Evolutionary conservation across 2,113 vertebrate genomes (phyloP).

Genomic region (Mus spicilegus): DNA sequence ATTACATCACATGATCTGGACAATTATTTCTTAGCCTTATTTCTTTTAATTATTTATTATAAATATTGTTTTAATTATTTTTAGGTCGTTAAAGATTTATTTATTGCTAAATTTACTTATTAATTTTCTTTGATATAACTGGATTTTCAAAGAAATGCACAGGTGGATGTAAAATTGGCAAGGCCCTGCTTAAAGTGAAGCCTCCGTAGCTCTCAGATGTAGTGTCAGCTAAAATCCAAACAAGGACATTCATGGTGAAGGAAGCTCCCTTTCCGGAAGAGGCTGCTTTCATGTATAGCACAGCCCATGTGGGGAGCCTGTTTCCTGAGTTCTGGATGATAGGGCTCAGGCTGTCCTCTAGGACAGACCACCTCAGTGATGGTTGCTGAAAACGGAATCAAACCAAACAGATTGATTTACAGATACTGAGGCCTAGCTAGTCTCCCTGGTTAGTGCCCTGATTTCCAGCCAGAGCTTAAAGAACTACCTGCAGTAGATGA

Average conservation of each 20-base stretch:
- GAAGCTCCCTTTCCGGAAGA: not conserved
- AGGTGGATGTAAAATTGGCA: not conserved
- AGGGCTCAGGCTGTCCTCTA: not conserved
- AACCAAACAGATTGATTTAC: not conserved
- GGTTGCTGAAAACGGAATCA: not conserved
- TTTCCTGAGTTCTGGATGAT: not conserved
- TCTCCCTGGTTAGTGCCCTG: not conserved
- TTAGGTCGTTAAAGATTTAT: not conserved
- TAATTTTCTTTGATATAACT: not conserved
- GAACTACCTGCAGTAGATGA: not conserved
- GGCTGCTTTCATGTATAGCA: not conserved
- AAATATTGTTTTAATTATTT: not conserved
- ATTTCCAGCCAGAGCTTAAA: not conserved
- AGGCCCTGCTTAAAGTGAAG: not conserved
- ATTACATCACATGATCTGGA: not conserved
- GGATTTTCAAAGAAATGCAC: not conserved
- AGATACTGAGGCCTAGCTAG: not conserved
- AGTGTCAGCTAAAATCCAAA: not conserved
- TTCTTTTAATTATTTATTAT: not conserved
- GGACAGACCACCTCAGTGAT: not conserved
- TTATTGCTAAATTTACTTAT: not conserved
- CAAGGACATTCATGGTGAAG: not conserved
- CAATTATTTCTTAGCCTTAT: not conserved
- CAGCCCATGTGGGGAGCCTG: rapidly evolving
- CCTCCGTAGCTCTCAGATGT: not conserved